Evolutionary conservation across 53 echinoderm and acorn worm species (phyloP), one percentile per base, ranked within the genome.

Genomic region (Echinarachnius parma): DNA sequence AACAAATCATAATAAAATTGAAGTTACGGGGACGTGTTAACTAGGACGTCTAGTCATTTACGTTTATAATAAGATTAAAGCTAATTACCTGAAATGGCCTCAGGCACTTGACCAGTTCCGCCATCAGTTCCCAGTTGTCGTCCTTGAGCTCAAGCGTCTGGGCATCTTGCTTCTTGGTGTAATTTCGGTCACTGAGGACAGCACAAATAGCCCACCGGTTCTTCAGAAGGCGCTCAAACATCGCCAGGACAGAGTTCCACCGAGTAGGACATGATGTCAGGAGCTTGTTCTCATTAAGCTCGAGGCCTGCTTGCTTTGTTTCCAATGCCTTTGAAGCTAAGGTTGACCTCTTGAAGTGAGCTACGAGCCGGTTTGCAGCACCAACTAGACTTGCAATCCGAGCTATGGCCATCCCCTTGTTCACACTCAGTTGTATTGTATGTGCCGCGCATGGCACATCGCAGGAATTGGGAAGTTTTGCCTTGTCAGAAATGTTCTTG

Each of bases 371-470:
- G 4, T 29, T 54, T 2, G 57, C 82, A 0, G 30, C 75, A 16
- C 23, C 82, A 31, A 46, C 62, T 19, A 53, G 20, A 16, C 33
- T 57, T 9, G 29, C 15, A 10, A 71, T 52, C 3, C 18, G 3
- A 4, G 28, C n/a, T 2, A 29, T 46, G 24, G 54, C 30, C 31
- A 87, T 24, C 15, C 75, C 64, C 14, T 55, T 48, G 24, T 81
- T 81, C 1, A 87, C 31, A 31, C 63, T 49, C 0, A 87, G 64
- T 39, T 87, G 87, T 19, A 87, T 34, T 16, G 67, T 81, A 53
- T 87, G 87, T 8, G 72, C 81, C 7, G 75, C 75, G 24, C 75
- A 82, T 1, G 62, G 75, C 16, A 78, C 25, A 23, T 87, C 81
- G 5, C 7, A 0, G 0, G 64, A 55, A n/a, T n/a, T n/a, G n/a